Base-by-base conservation (phyloP, 2,888 invertebrate species). In the Litoditis marina region DNA sequence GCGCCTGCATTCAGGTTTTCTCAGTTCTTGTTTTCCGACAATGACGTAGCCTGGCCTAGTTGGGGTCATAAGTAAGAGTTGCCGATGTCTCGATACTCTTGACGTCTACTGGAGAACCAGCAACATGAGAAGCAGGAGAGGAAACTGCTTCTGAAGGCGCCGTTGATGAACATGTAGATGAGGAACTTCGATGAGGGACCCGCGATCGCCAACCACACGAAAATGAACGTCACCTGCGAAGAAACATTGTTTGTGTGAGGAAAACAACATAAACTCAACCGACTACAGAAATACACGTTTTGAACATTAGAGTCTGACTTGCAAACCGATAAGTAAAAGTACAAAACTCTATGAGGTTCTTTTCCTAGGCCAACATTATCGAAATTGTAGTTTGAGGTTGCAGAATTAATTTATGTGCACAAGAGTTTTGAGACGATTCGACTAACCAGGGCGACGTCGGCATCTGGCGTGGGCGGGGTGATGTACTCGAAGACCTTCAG, bases 141-240 rank as follows among this genome's bases (percentile, higher is more conserved):
- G 55, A 61, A 61, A 22, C 57, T 57, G 25, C 30, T 68, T 8
- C 81, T 76, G 54, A 95, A 95, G 85, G 94, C 92, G 49, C 92
- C 92, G 84, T 92, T 94, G 85, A 94, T 87, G 66, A 90, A 88
- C 74, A 92, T 87, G 84, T 94, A 89, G 78, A 95, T 90, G 69
- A 95, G 86, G 71, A 93, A 90, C 85, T 95, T 95, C 91, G 94
- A 94, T 85, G 92, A 91, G 53, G 92, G 92, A 85, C 94, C 94
- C 75, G 92, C 87, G 78, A 95, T 89, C 52, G 94, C 95, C 78
- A 95, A 87, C 95, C 95, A 95, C 59, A 94, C 91, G 74, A 94
- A 81, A 30, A 75, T 69, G 63, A 76, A 76, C 13, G 71, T 69
- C 4, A 74, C 53, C 76, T 74, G 69, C 32, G 71, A 66, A 31